Conservation (phyloP, 2,113 vertebrate species). For the Cephalopholis sonnerati region DNA sequence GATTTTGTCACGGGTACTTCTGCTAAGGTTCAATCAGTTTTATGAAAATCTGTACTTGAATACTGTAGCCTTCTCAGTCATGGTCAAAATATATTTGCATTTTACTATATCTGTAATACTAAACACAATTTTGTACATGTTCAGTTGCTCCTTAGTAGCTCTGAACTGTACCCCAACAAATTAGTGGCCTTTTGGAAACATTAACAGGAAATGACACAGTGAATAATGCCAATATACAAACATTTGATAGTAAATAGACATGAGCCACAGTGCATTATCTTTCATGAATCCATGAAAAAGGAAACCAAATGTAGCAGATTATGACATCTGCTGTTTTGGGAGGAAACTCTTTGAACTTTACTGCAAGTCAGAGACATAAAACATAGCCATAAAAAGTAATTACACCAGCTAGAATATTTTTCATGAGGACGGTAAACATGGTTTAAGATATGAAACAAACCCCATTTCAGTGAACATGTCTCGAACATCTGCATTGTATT, state of each 20-base stretch:
- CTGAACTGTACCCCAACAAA: constrained; percentile 16
- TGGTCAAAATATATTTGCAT: constrained; percentile 8
- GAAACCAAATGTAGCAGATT: constrained; percentile 33
- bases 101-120: constrained; percentile 5
- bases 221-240: constrained; percentile 10
- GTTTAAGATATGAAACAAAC: constrained; percentile 28
- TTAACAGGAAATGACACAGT: neutral
- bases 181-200: neutral
- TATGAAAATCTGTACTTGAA: constrained; percentile 50
- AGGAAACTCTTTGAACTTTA: constrained; percentile 28
- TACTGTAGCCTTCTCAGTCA: constrained; percentile 28
- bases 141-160: neutral
- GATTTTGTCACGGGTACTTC: constrained; percentile 49
- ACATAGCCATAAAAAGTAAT: constrained; percentile 25
- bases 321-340: constrained; percentile 21
- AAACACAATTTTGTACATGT: neutral
- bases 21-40: constrained; percentile 51
- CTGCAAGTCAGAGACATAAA: constrained; percentile 33
- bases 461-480: neutral
- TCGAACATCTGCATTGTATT: constrained; percentile 62
- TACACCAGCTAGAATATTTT: constrained; percentile 26
- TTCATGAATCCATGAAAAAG: constrained; percentile 8
- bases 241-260: neutral
- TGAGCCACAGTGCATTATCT: neutral
- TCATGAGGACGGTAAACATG: constrained; percentile 35